phyloP scores from a whole-genome alignment of 2,888 invertebrate genomes.

The Prionchulus punctatus region DNA sequence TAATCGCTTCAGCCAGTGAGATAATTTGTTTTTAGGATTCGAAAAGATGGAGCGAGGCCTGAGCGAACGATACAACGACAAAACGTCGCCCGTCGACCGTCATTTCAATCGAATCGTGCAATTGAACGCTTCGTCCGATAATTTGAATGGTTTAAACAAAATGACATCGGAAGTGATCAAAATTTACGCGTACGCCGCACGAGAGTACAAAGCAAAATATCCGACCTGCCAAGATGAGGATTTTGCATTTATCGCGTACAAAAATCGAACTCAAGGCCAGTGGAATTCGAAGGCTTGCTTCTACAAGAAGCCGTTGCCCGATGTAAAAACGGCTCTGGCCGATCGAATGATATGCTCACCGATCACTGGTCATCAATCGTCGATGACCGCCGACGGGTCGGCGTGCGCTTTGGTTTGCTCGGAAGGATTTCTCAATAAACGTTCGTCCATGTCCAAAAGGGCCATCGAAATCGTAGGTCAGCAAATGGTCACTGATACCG shows the following conservation, averaged over 20 bases:
- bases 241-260: slow-evolving; percentile 84
- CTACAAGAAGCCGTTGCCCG: slow-evolving; percentile 14
- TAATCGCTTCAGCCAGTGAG: not conserved
- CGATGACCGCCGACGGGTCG: slow-evolving; percentile 91
- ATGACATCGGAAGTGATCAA: slow-evolving; percentile 32
- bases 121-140: slow-evolving; percentile 15
- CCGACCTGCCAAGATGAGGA: slow-evolving; percentile 56
- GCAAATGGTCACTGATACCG: slow-evolving; percentile 86
- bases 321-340: slow-evolving; percentile 18
- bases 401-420: slow-evolving; percentile 79
- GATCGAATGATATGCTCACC: slow-evolving; percentile 23
- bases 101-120: slow-evolving; percentile 29
- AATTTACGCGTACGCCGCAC: slow-evolving; percentile 30
- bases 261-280: slow-evolving; percentile 83
- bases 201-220: slow-evolving; percentile 24
- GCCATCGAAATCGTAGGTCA: slow-evolving; percentile 91
- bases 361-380: slow-evolving; percentile 22
- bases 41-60: slow-evolving; percentile 88
- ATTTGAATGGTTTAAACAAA: slow-evolving; percentile 20
- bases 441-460: slow-evolving; percentile 56
- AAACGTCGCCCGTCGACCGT: slow-evolving; percentile 23
- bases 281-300: slow-evolving; percentile 60
- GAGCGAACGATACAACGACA: slow-evolving; percentile 26
- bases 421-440: slow-evolving; percentile 64
- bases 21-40: slow-evolving; percentile 51